phyloP scores from a whole-genome alignment of 2,113 vertebrate genomes.

The Panurus biarmicus region DNA sequence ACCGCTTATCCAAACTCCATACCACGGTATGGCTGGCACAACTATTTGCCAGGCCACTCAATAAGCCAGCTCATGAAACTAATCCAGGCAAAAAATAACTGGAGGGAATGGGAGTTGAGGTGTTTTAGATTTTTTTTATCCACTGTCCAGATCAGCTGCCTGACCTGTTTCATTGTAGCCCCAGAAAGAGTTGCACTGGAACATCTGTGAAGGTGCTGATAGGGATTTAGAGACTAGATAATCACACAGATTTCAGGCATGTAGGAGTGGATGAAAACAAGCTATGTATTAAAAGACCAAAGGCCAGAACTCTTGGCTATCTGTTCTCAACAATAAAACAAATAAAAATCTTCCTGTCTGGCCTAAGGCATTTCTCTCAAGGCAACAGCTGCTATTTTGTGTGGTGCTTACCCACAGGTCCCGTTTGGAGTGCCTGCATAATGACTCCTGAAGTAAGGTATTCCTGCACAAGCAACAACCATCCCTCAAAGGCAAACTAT shows the following conservation, averaged over 20 bases:
- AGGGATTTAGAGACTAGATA: not conserved
- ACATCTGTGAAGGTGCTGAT: not conserved
- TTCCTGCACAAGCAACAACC: not conserved
- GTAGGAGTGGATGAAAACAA: not conserved
- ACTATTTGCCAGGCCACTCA: not conserved
- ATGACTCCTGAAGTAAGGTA: not conserved
- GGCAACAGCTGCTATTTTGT: not conserved
- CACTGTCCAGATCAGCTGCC: not conserved
- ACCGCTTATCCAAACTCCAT: not conserved
- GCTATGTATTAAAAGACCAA: not conserved
- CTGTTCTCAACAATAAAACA: not conserved
- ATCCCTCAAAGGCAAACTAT: not conserved
- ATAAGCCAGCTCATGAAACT: not conserved
- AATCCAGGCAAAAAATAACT: conserved; percentile 11
- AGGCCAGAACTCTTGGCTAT: not conserved
- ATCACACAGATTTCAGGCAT: not conserved
- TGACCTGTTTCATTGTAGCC: not conserved
- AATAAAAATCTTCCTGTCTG: not conserved
- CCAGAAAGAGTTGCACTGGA: not conserved
- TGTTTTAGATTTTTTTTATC: not conserved
- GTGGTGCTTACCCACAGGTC: not conserved
- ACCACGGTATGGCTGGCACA: not conserved
- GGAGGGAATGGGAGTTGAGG: not conserved
- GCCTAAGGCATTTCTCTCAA: not conserved
- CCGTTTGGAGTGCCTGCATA: not conserved